These are phyloP conservation scores for Thecocarcelia acutangulata DNA, from an alignment of 2,888 invertebrate species.

Conservation along the genomic window DNA sequence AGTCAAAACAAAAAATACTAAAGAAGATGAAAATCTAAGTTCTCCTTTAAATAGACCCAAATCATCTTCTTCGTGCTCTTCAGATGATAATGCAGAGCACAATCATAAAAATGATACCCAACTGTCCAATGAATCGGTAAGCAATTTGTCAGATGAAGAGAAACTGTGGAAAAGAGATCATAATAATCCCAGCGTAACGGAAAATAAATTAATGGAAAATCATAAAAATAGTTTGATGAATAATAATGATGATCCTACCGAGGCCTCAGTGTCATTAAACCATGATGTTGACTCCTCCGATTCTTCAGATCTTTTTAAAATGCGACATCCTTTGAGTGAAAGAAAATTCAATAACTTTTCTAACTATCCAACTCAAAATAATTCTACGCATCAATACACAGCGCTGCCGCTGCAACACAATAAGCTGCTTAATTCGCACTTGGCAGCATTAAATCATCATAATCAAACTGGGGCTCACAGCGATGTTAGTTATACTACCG, in stretches of 20 bases:
- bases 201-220: conserved; percentile 44
- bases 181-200: conserved; percentile 60
- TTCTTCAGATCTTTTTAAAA: conserved; percentile 74
- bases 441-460: conserved; percentile 38
- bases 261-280: conserved; percentile 73
- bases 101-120: conserved; percentile 69
- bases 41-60: conserved; percentile 33
- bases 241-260: conserved; percentile 71
- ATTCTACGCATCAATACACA: conserved; percentile 23
- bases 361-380: conserved; percentile 37
- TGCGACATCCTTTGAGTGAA: conserved; percentile 80
- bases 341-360: conserved; percentile 53
- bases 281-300: conserved; percentile 77
- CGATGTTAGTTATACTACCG: conserved; percentile 80
- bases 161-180: conserved; percentile 78
- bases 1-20: conserved; percentile 70
- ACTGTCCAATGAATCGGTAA: conserved; percentile 72
- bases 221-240: conserved; percentile 55
- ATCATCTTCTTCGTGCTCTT: conserved; percentile 73
- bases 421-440: conserved; percentile 54
- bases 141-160: conserved; percentile 80
- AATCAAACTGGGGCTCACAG: conserved; percentile 69
- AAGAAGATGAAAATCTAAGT: conserved; percentile 37
- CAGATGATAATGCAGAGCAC: conserved; percentile 72
- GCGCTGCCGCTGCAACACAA: conserved; percentile 51